Conservation (phyloP, 2,113 vertebrate genomes). For the Lophius piscatorius region DNA sequence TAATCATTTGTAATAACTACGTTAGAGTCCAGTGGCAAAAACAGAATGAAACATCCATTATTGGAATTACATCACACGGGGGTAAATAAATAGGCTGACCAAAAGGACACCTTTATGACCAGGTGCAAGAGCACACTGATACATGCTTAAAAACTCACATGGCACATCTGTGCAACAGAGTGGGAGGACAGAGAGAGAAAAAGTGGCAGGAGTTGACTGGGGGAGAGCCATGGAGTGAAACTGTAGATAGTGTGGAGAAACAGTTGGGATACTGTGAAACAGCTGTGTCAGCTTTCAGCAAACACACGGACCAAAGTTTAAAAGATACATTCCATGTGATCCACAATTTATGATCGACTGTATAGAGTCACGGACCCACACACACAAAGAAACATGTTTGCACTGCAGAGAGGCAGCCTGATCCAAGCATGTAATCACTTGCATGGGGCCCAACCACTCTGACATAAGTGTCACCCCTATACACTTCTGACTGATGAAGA, state of each 20-base stretch:
- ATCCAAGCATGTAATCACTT: neutral
- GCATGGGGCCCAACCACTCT: neutral
- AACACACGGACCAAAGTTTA: neutral
- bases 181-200: neutral
- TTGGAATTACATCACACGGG: too few relatives aligned
- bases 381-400: too few relatives aligned
- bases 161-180: neutral
- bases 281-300: slow-evolving; percentile 57
- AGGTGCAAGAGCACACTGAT: slow-evolving; percentile 3
- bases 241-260: slow-evolving; percentile 55
- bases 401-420: neutral
- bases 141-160: neutral
- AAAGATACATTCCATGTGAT: slow-evolving; percentile 3
- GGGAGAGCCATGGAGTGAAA: slow-evolving; percentile 45
- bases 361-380: neutral
- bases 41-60: too few relatives aligned
- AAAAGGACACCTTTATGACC: too few relatives aligned
- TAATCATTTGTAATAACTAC: too few relatives aligned
- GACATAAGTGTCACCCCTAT: neutral
- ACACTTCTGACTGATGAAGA: neutral
- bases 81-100: too few relatives aligned
- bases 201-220: slow-evolving; percentile 23
- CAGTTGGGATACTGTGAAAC: slow-evolving; percentile 45
- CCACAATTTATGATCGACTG: slow-evolving; percentile 1
- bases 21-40: too few relatives aligned